Percentiles rank a stretch among this genome's conserved stretches.
Evolutionary conservation across 2,888 invertebrate species (phyloP).

Genomic region (Patella ulyssiponensis): DNA sequence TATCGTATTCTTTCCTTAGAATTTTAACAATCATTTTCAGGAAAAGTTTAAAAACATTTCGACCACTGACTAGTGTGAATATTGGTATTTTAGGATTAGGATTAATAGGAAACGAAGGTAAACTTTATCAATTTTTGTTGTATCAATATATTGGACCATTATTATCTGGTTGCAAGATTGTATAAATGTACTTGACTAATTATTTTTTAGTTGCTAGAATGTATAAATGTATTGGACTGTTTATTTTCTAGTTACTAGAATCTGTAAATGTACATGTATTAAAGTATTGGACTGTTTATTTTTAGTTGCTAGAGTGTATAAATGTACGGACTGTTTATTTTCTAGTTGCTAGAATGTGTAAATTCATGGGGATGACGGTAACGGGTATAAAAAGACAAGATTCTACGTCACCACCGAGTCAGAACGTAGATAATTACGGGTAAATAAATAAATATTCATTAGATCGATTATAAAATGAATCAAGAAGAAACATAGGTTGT

Average conservation of each 20-base stretch:
- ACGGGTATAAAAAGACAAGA: slow-evolving; percentile 64
- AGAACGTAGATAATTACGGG: slow-evolving; percentile 36
- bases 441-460: slow-evolving; percentile 5
- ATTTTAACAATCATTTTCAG: slow-evolving; percentile 24
- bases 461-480: too few relatives aligned
- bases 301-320: too few relatives aligned
- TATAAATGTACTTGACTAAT: too few relatives aligned
- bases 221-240: too few relatives aligned
- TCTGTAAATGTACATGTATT: too few relatives aligned
- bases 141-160: too few relatives aligned
- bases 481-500: too few relatives aligned
- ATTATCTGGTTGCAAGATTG: too few relatives aligned
- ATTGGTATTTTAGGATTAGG: slow-evolving; percentile 76
- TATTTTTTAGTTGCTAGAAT: too few relatives aligned
- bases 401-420: slow-evolving; percentile 8
- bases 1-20: too few relatives aligned
- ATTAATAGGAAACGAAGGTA: slow-evolving; percentile 75
- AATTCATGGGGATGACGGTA: slow-evolving; percentile 73
- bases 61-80: slow-evolving; percentile 73
- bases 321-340: slow-evolving; percentile 67
- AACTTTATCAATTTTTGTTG: background rate
- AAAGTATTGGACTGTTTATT: too few relatives aligned
- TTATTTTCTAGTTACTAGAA: too few relatives aligned
- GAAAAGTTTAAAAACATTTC: slow-evolving; percentile 41
- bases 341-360: slow-evolving; percentile 74